These are phyloP conservation scores for Microctonus brassicae DNA, from an alignment of 2,888 invertebrate species.

Conservation along the genomic window DNA sequence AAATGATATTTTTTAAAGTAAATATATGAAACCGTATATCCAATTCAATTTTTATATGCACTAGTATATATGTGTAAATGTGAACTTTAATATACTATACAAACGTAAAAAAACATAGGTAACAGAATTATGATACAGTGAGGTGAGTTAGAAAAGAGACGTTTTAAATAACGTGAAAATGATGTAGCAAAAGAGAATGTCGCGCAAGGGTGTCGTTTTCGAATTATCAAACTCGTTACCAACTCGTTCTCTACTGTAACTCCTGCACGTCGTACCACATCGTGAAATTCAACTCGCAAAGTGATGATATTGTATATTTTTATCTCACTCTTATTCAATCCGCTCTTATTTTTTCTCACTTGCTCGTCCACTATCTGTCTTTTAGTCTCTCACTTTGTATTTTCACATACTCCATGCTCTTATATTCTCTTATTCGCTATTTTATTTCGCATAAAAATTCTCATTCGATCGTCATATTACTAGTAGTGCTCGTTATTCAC, in stretches of 20 bases:
- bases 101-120: background rate
- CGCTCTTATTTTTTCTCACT: background rate
- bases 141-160: background rate
- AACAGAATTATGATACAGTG: background rate
- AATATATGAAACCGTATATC: no score
- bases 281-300: slow-evolving; percentile 33
- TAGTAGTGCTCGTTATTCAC: slow-evolving; percentile 3
- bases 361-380: background rate
- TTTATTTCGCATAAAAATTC: background rate
- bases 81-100: no score
- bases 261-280: slow-evolving; percentile 27
- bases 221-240: slow-evolving; percentile 49
- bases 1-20: no score
- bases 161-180: slow-evolving; percentile 39
- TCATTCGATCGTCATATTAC: background rate
- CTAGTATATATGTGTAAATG: no score
- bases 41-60: no score
- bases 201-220: slow-evolving; percentile 33
- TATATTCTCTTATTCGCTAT: background rate
- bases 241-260: slow-evolving; percentile 47
- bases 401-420: background rate
- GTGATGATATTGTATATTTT: slow-evolving; percentile 27
- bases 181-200: slow-evolving; percentile 14
- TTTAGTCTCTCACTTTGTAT: background rate
- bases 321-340: slow-evolving; percentile 9